Percentiles rank a stretch among this genome's conserved stretches.
These are phyloP conservation scores for Bombylius major DNA, from an alignment of 2,888 invertebrate species.

Conservation along the genomic window DNA sequence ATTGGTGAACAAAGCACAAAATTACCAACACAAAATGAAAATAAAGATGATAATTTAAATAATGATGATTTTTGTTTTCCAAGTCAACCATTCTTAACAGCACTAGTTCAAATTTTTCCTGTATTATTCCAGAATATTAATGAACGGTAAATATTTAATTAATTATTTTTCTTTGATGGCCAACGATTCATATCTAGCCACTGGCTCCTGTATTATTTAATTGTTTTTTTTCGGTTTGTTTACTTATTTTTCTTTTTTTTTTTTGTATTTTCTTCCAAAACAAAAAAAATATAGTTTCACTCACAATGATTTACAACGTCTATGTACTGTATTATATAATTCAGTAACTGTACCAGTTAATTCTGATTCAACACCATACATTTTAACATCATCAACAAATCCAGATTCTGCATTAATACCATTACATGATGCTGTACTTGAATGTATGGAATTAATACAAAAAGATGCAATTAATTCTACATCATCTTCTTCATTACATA, in stretches of 20 bases:
- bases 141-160: slow-evolving; percentile 43
- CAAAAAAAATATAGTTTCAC: slow-evolving; percentile 23
- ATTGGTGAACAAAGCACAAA: slow-evolving; percentile 71
- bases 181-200: neutral
- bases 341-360: slow-evolving; percentile 70
- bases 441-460: slow-evolving; percentile 77
- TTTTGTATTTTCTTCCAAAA: too few relatives aligned
- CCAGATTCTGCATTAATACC: slow-evolving; percentile 71
- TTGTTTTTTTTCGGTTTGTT: too few relatives aligned
- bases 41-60: slow-evolving; percentile 12
- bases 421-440: slow-evolving; percentile 71
- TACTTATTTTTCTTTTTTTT: too few relatives aligned
- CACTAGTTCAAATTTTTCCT: slow-evolving; percentile 90
- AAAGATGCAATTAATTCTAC: slow-evolving; percentile 43
- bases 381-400: slow-evolving; percentile 63
- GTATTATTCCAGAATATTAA: slow-evolving; percentile 84
- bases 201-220: neutral
- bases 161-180: neutral
- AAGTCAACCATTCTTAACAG: slow-evolving; percentile 85
- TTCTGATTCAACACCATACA: slow-evolving; percentile 66
- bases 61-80: slow-evolving; percentile 62
- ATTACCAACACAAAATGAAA: slow-evolving; percentile 35
- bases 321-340: slow-evolving; percentile 64
- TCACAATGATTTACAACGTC: slow-evolving; percentile 58
- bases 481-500: slow-evolving; percentile 34